Percentiles rank a stretch among this genome's conserved stretches.
These are phyloP conservation scores for Lepidocyrtinus sp. DNA, from an alignment of 2,888 invertebrate species.

Conservation along the genomic window DNA sequence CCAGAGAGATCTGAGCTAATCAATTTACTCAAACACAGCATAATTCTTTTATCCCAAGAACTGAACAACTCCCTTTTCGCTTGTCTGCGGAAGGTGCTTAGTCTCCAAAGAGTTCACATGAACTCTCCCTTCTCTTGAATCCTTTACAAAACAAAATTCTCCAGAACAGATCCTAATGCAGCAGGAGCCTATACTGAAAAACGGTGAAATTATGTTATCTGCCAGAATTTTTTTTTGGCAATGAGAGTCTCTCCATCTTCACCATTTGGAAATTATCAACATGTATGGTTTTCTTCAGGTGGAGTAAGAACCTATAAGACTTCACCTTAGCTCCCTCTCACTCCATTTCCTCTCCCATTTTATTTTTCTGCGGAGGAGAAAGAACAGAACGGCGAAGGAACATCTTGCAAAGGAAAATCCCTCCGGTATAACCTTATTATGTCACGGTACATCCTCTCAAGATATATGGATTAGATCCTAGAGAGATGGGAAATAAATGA, in stretches of 20 bases:
- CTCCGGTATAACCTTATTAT: not conserved
- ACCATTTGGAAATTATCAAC: too few species aligned
- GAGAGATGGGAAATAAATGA: conserved; percentile 46
- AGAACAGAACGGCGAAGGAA: not conserved
- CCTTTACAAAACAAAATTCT: not conserved
- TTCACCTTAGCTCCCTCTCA: not conserved
- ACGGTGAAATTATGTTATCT: not conserved
- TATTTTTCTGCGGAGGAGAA: not conserved
- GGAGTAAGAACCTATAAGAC: not conserved
- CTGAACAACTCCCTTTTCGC: too few species aligned
- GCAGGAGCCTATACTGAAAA: not conserved
- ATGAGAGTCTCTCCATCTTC: too few species aligned
- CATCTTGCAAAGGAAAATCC: not conserved
- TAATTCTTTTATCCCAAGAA: too few species aligned
- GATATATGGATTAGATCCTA: conserved; percentile 31
- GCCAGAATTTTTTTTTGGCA: not conserved
- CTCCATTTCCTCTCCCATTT: not conserved
- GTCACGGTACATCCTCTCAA: not conserved
- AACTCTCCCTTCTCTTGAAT: too few species aligned
- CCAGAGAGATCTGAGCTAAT: too few species aligned
- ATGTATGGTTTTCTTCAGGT: not conserved
- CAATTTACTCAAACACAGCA: too few species aligned
- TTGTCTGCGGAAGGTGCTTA: too few species aligned
- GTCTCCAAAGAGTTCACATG: too few species aligned
- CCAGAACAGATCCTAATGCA: not conserved